phyloP scores from a whole-genome alignment of 2,113 vertebrate genomes.

The Diadophis punctatus region DNA sequence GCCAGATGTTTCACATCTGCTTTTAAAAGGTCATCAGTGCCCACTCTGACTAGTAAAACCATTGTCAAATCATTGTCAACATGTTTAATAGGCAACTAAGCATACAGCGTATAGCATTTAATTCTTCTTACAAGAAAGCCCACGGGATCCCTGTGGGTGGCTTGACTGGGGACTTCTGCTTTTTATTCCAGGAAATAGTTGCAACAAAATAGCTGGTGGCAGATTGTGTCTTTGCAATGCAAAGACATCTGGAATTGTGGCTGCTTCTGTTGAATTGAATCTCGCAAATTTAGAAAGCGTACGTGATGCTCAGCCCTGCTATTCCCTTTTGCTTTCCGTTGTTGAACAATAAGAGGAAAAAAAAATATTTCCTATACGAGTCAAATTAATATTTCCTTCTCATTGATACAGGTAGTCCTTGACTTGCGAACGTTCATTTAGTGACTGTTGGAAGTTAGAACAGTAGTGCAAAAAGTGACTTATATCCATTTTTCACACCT shows the following conservation, averaged over 20 bases:
- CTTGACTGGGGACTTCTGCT: neutral
- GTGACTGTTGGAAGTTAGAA: neutral
- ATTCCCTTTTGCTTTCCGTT: neutral
- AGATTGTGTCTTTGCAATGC: neutral
- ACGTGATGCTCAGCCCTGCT: neutral
- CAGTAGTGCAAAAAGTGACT: neutral
- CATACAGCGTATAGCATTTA: neutral
- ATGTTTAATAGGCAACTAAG: neutral
- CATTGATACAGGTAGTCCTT: neutral
- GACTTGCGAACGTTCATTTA: neutral
- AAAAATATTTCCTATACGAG: neutral
- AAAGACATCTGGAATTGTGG: neutral
- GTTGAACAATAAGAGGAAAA: no score
- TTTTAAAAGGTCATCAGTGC: neutral
- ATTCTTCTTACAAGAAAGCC: neutral
- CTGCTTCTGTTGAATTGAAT: neutral
- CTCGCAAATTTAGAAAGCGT: neutral
- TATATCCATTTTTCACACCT: neutral
- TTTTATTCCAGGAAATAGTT: neutral
- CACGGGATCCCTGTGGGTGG: neutral
- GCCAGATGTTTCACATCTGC: neutral
- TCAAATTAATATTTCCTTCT: neutral
- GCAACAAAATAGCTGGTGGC: neutral
- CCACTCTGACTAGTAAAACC: neutral
- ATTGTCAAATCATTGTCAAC: neutral